A percentile compares a stretch with the other conserved stretches of the same genome.
These are phyloP conservation scores for Polypterus senegalus DNA, from an alignment of 2,113 vertebrate genomes.

Conservation along the genomic window DNA sequence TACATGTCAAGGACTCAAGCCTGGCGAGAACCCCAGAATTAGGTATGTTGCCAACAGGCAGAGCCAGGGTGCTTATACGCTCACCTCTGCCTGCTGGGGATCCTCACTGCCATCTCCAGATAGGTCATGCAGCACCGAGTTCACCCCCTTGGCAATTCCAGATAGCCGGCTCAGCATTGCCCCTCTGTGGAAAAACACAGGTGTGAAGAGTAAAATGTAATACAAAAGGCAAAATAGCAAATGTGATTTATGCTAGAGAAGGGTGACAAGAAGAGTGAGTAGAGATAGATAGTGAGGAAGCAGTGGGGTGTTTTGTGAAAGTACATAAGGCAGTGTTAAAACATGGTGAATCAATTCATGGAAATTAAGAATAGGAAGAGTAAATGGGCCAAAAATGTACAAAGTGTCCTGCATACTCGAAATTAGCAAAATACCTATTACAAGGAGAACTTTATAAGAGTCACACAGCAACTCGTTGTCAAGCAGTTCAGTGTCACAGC, in stretches of 20 bases:
- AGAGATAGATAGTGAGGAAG: background rate
- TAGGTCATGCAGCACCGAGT: constrained; percentile 73
- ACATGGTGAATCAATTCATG: background rate
- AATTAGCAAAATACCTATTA: too few species aligned
- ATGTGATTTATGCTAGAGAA: background rate
- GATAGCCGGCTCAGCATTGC: constrained; percentile 71
- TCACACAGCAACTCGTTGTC: too few species aligned
- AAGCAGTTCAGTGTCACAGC: too few species aligned
- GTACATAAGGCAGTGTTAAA: background rate
- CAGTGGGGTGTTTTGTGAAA: background rate
- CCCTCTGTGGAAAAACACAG: constrained; percentile 37
- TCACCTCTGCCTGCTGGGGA: constrained; percentile 41
- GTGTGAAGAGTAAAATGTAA: background rate
- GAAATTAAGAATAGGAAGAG: too few species aligned
- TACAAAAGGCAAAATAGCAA: too few species aligned
- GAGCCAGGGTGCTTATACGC: background rate
- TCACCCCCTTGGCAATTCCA: constrained; percentile 60
- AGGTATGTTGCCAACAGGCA: background rate
- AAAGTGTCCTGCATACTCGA: too few species aligned
- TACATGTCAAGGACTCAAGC: too few species aligned
- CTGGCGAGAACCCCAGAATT: background rate
- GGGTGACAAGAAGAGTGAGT: background rate
- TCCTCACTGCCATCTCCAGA: constrained; percentile 59
- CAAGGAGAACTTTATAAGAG: too few species aligned
- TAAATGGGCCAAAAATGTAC: too few species aligned